Evolutionary conservation across 2,888 invertebrate species (phyloP).

Genomic region (Nephrocerus scutellatus): DNA sequence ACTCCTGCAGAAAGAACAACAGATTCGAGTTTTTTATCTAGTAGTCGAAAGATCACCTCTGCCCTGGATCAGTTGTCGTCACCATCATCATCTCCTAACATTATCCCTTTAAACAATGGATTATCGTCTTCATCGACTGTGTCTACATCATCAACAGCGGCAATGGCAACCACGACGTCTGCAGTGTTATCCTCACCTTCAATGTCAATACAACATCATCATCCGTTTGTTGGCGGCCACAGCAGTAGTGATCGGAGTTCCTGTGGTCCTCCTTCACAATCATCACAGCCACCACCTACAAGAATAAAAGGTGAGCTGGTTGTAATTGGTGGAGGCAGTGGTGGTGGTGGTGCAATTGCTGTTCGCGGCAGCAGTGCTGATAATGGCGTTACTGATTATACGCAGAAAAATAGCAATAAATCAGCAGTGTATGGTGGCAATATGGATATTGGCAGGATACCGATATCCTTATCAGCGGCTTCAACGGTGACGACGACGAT

Average conservation of each 20-base stretch:
- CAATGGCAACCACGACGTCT: constrained; percentile 19
- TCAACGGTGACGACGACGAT: constrained; percentile 18
- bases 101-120: background rate
- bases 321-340: constrained; percentile 15
- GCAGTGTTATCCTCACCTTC: constrained; percentile 13
- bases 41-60: constrained; percentile 2
- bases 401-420: constrained; percentile 15
- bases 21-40: constrained; percentile 13
- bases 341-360: constrained; percentile 7
- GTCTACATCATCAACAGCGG: constrained; percentile 16
- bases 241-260: constrained; percentile 10
- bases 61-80: constrained; percentile 8
- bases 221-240: background rate
- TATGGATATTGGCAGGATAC: constrained; percentile 37
- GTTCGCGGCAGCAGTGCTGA: constrained; percentile 18
- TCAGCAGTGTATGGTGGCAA: constrained; percentile 19
- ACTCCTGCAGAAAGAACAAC: constrained; percentile 18
- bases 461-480: constrained; percentile 30
- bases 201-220: background rate
- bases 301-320: constrained; percentile 13
- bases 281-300: constrained; percentile 15
- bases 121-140: constrained; percentile 16
- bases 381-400: constrained; percentile 37
- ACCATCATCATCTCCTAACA: background rate
- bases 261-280: constrained; percentile 18